Evolutionary conservation across 2,888 invertebrate species (phyloP).

Genomic region (Protodeltote pygarga): DNA sequence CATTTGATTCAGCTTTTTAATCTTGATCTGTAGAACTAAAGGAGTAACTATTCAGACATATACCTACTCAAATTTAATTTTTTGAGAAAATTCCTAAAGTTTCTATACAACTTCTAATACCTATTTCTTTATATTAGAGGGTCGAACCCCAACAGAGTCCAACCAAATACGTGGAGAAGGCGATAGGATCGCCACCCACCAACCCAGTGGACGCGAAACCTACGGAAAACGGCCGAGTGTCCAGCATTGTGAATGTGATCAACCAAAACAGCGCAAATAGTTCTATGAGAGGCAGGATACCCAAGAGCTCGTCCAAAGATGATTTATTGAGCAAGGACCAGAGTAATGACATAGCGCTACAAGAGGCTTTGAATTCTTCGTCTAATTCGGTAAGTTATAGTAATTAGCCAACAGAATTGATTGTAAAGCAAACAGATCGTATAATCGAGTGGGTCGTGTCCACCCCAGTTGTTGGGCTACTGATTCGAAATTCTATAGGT

Average conservation of each 20-base stretch:
- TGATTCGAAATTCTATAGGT: too few relatives aligned
- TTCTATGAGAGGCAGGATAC: slow-evolving; percentile 74
- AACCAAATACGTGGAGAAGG: slow-evolving; percentile 76
- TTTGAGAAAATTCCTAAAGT: too few relatives aligned
- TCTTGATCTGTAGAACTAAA: too few relatives aligned
- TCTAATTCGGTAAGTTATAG: slow-evolving; percentile 74
- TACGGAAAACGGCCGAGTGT: slow-evolving; percentile 78
- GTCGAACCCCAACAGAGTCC: slow-evolving; percentile 82
- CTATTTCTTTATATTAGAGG: slow-evolving; percentile 62
- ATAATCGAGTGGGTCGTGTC: too few relatives aligned
- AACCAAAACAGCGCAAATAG: slow-evolving; percentile 69
- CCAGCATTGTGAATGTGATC: slow-evolving; percentile 79
- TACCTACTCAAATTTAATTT: too few relatives aligned
- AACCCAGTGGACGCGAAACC: slow-evolving; percentile 55
- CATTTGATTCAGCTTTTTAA: too few relatives aligned
- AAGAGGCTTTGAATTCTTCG: slow-evolving; percentile 80
- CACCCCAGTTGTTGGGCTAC: too few relatives aligned
- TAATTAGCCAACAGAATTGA: neutral
- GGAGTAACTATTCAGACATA: too few relatives aligned
- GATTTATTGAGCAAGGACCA: slow-evolving; percentile 75
- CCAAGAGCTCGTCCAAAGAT: slow-evolving; percentile 81
- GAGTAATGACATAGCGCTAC: slow-evolving; percentile 67
- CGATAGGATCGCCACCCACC: slow-evolving; percentile 64
- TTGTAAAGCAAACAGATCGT: too few relatives aligned
- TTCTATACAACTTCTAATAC: neutral